phyloP scores from a whole-genome alignment of 2,797 vertebrate species.

The Etheostoma perlongum region DNA sequence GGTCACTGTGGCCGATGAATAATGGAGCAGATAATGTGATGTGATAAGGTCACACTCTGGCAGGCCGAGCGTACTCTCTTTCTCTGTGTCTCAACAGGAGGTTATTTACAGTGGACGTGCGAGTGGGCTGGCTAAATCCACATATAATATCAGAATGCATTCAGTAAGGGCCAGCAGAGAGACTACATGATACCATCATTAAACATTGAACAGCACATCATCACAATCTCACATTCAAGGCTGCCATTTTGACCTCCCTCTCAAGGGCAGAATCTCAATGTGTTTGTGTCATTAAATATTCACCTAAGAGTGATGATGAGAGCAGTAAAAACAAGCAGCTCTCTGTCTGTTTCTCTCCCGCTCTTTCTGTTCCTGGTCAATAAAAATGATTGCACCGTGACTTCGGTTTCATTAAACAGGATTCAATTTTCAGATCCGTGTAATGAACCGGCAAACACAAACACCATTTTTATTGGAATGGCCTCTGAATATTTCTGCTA shows the following conservation, averaged over 20 bases:
- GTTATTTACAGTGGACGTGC: conserved; percentile 66
- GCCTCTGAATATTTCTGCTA: conserved; percentile 28
- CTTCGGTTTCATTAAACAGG: conserved; percentile 44
- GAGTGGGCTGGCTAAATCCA: conserved; percentile 44
- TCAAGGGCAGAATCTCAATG: conserved; percentile 73
- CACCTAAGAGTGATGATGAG: conserved; percentile 67
- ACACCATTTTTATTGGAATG: conserved; percentile 23
- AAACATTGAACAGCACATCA: conserved; percentile 72
- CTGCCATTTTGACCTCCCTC: conserved; percentile 66
- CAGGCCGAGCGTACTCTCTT: conserved; percentile 44
- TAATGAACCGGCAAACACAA: conserved; percentile 79
- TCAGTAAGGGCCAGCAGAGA: conserved; percentile 53
- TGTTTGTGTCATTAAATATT: conserved; percentile 63
- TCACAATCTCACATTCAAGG: conserved; percentile 60
- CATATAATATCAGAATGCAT: conserved; percentile 55
- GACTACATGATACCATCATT: conserved; percentile 71
- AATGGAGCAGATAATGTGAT: conserved; percentile 79
- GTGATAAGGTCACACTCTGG: conserved; percentile 78
- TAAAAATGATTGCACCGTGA: conserved; percentile 90
- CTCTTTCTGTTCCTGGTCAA: conserved; percentile 79
- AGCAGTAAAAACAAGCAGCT: conserved; percentile 45
- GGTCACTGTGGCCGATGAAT: conserved; percentile 76
- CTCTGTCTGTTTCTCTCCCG: conserved; percentile 17
- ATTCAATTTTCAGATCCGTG: conserved; percentile 78
- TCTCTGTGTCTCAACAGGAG: conserved; percentile 47